These are phyloP conservation scores for Cyanocitta stelleri DNA, from an alignment of 2,113 vertebrate genomes.

Conservation along the genomic window DNA sequence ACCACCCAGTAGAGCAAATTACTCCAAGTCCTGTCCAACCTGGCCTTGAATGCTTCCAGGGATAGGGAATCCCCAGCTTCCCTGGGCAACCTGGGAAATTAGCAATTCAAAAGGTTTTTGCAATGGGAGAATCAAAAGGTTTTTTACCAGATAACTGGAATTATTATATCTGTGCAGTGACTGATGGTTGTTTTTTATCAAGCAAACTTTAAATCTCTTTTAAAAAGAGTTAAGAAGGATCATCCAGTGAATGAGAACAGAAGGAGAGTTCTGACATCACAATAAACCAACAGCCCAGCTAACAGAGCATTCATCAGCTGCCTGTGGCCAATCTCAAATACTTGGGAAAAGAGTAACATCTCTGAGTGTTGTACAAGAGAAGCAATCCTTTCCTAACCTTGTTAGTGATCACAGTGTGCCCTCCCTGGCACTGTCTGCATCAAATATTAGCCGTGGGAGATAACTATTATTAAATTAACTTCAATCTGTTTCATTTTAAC, in stretches of 20 bases:
- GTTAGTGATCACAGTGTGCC: neutral
- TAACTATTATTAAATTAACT: neutral
- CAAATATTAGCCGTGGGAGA: neutral
- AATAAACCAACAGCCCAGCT: neutral
- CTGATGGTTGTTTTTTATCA: neutral
- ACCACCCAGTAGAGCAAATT: neutral
- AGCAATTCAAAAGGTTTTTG: neutral
- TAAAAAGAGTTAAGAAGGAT: neutral
- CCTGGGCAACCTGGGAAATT: neutral
- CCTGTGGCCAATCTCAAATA: neutral
- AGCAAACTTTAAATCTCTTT: neutral
- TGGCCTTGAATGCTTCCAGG: neutral
- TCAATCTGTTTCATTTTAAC: neutral
- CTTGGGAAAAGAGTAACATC: neutral
- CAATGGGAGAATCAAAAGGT: neutral
- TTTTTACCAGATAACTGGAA: neutral
- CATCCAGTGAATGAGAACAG: neutral
- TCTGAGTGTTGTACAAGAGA: neutral
- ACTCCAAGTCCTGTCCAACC: neutral
- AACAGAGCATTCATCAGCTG: neutral
- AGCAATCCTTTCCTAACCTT: constrained; percentile 13
- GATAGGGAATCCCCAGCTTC: neutral
- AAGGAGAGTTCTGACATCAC: neutral
- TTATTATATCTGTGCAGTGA: neutral
- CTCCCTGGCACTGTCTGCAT: neutral